These are phyloP conservation scores for Colossoma macropomum DNA, from an alignment of 2,113 vertebrate species.

Conservation along the genomic window DNA sequence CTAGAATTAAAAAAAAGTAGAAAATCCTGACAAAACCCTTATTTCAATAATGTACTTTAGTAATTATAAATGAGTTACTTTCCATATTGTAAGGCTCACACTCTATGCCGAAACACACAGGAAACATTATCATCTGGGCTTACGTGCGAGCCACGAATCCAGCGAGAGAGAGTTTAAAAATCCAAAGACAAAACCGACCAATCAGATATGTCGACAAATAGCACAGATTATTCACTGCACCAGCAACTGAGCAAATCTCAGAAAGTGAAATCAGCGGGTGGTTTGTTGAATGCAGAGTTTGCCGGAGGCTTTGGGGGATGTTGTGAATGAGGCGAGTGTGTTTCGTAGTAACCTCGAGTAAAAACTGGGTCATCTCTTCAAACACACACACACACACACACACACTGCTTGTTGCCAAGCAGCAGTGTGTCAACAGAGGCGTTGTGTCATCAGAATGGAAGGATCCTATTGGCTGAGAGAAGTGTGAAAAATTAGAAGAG, in stretches of 20 bases:
- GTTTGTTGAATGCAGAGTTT: conserved; percentile 27
- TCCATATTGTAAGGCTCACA: background rate
- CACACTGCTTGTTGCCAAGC: conserved; percentile 45
- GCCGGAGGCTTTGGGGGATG: conserved; percentile 40
- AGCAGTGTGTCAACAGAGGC: conserved; percentile 34
- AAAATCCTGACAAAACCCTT: background rate
- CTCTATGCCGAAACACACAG: background rate
- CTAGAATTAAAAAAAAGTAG: background rate
- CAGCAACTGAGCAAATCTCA: background rate
- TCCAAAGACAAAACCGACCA: background rate
- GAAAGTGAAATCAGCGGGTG: conserved; percentile 34
- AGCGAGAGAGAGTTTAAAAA: background rate
- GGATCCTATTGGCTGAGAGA: conserved; percentile 35
- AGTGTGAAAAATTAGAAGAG: conserved; percentile 4
- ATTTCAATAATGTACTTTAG: background rate
- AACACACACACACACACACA: conserved; percentile 8
- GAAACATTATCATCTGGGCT: background rate
- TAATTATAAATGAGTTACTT: background rate
- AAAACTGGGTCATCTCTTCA: conserved; percentile 57
- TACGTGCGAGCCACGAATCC: background rate
- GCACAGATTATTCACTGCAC: background rate
- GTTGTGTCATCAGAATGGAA: conserved; percentile 19
- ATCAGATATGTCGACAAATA: background rate
- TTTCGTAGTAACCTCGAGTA: conserved; percentile 45
- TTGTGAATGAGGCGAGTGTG: conserved; percentile 44